Base-by-base conservation (phyloP, 2,113 vertebrate genomes). In the Aptenodytes forsteri region DNA sequence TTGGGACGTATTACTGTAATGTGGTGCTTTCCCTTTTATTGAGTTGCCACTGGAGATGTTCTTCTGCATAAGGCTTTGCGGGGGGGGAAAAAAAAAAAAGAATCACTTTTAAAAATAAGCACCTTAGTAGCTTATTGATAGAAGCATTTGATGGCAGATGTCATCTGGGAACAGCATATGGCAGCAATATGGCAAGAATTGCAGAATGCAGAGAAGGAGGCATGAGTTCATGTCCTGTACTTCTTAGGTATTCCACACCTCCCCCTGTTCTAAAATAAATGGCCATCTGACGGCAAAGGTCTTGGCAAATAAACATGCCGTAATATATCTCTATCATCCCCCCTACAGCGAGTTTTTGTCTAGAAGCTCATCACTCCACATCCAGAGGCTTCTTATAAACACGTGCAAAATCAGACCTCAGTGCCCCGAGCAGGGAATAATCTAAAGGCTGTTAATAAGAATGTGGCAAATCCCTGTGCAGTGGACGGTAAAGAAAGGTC, bases 91-190 rank as follows among this genome's bases (percentile, higher is more conserved):
- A 36, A 36, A 36, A 36, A 36, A 64, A 34, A 25, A 56, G 6
- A 40, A 8, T 6, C 4, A 16, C 3, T 16, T 91, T 79, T 89
- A 78, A 97, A 98, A 98, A 97, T 95, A 98, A 98, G 96, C 95
- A 95, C 77, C 83, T 23, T 81, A 80, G 85, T 84, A 85, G 71
- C 69, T 97, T 97, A 72, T 93, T 95, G 97, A 90, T 94, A 85
- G 96, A 81, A 89, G 62, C 86, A 73, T 83, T 79, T 97, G 94
- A 92, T 96, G 89, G 81, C 94, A 96, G 96, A 95, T 98, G 96
- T 92, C 91, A 66, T 95, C 90, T 96, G 93, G 82, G 70, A 95
- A 38, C 78, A 80, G 76, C 97, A 97, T 96, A 83, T 97, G 97
- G 98, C 76, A 91, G 84, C 98, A 96, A 94, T 89, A 55, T 96